Base-by-base conservation (phyloP, 2,797 vertebrate genomes). In the Bufotes viridis region DNA sequence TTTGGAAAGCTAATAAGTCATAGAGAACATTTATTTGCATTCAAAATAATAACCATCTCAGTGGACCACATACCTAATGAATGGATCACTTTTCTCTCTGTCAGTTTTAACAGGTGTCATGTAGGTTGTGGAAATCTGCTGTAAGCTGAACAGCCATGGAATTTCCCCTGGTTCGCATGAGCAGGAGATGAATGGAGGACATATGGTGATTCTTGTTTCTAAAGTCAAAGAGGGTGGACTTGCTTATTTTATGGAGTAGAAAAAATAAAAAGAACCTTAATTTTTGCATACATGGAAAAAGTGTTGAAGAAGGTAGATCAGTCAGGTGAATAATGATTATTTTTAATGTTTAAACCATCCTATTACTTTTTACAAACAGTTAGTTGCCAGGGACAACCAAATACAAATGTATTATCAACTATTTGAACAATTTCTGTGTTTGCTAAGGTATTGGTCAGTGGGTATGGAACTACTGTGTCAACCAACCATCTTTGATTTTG, bases 81-180 rank as follows among this genome's bases (percentile, higher is more conserved):
- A 85, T 88, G 89, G 92, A 87, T 81, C 89, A 90, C 88, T 93
- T 92, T 88, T 89, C 89, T 85, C 69, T 67, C 72, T 87, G 84
- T 82, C 61, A 78, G 87, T 93, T 92, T 92, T 91, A 93, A 93
- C 92, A 93, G 92, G 92, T 93, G 92, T 90, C 76, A 78, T 70
- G 67, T 87, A 92, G 92, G 91, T 91, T 93, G 92, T 91, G 91
- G 90, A 93, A 93, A 93, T 90, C 82, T 84, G 53, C 42, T 84
- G 92, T 92, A 91, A 91, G 90, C 90, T 89, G 91, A 91, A 65
- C 29, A 81, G 17, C 55, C 57, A 57, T 65, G 81, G 81, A 84
- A 80, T 78, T 90, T 85, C 86, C 72, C 78, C 85, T 57, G 60
- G 74, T 82, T 90, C 89, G 22, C 67, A 61, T 75, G 69, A 87